Evolutionary conservation across 2,797 vertebrate genomes (phyloP).

Genomic region (Labeo calbasu): DNA sequence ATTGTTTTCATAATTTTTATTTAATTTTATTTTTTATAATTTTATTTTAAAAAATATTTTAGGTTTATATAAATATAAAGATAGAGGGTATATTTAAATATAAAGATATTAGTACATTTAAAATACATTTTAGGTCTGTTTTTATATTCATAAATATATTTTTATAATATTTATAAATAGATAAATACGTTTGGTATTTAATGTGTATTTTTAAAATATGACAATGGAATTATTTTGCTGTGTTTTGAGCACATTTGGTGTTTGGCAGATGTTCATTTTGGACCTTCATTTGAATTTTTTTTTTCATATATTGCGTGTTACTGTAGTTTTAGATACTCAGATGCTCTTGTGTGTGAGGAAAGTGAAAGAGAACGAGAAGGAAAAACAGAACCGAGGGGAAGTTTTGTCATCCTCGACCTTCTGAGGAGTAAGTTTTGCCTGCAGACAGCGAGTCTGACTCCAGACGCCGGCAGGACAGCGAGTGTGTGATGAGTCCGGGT

Average conservation of each 20-base stretch:
- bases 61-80: background rate
- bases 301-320: too few species aligned
- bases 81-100: background rate
- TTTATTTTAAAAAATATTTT: too few species aligned
- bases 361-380: background rate
- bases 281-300: too few species aligned
- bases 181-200: too few species aligned
- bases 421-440: slow-evolving; percentile 6
- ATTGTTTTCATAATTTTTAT: too few species aligned
- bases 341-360: background rate
- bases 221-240: background rate
- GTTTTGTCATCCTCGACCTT: slow-evolving; percentile 13
- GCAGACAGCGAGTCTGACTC: background rate
- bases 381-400: background rate
- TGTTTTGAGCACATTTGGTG: too few species aligned
- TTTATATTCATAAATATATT: background rate
- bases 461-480: slow-evolving; percentile 15
- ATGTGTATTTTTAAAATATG: background rate
- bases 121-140: background rate
- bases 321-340: background rate
- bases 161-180: too few species aligned
- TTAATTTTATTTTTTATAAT: too few species aligned
- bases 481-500: slow-evolving; percentile 19
- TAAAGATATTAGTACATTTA: background rate
- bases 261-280: background rate